Evolutionary conservation across 2,797 vertebrate genomes (phyloP).

Genomic region (Dermochelys coriacea): DNA sequence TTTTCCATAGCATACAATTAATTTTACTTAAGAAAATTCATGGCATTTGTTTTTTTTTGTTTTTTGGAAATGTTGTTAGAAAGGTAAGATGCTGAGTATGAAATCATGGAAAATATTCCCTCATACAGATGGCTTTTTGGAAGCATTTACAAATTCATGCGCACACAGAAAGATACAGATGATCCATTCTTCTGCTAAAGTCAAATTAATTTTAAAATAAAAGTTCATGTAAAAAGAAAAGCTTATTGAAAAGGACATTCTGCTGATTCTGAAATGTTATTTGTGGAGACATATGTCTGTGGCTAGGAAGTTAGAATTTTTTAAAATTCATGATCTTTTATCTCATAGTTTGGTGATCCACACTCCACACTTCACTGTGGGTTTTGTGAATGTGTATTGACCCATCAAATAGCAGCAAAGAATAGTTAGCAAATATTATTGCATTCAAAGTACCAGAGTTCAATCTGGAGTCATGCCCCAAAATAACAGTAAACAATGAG

Average conservation of each 20-base stretch:
- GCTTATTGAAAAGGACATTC: background rate
- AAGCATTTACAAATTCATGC: background rate
- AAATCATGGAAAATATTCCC: background rate
- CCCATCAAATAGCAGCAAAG: conserved; percentile 40
- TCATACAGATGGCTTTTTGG: background rate
- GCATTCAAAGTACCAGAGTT: conserved; percentile 40
- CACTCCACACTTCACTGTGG: background rate
- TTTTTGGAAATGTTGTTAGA: background rate
- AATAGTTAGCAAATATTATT: conserved; percentile 26
- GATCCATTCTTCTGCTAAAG: background rate
- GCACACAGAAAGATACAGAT: background rate
- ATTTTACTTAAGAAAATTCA: conserved; percentile 1
- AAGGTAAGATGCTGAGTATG: conserved; percentile 14
- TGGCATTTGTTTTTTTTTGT: conserved; percentile 24
- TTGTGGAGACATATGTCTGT: conserved; percentile 19
- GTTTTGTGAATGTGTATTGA: conserved; percentile 35
- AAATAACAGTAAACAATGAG: background rate
- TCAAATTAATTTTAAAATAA: background rate
- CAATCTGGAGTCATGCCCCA: background rate
- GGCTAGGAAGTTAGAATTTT: conserved; percentile 22
- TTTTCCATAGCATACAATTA: conserved; percentile 46
- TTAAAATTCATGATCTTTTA: conserved; percentile 47
- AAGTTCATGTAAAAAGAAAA: background rate
- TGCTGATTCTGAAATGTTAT: conserved; percentile 40
- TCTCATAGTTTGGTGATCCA: conserved; percentile 1